phyloP scores from a whole-genome alignment of 2,888 invertebrate genomes.

The Sesia bembeciformis region DNA sequence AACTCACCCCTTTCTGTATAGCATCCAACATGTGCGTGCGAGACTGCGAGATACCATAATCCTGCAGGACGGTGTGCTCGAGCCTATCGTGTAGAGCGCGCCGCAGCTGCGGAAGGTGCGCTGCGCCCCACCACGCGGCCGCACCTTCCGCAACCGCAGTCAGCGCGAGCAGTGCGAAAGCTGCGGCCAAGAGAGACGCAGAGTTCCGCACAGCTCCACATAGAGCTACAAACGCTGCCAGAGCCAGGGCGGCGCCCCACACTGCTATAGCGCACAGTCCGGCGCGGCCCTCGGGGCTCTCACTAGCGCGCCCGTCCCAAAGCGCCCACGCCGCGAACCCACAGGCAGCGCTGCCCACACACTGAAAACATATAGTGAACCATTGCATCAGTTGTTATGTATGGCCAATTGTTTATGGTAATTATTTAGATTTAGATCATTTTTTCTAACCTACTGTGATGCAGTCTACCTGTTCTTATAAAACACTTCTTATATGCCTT shows the following conservation, averaged over 20 bases:
- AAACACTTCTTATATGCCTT: too few species aligned
- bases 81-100: conserved; percentile 33
- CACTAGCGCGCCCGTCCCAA: conserved; percentile 31
- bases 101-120: conserved; percentile 46
- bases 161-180: conserved; percentile 50
- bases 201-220: conserved; percentile 26
- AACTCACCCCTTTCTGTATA: conserved; percentile 44
- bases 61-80: conserved; percentile 30
- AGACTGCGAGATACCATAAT: conserved; percentile 43
- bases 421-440: too few species aligned
- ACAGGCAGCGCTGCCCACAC: conserved; percentile 40
- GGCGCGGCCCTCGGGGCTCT: conserved; percentile 41
- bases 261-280: conserved; percentile 43
- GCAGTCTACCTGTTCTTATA: too few species aligned
- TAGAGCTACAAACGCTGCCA: conserved; percentile 41
- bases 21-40: conserved; percentile 50
- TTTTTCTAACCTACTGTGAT: too few species aligned
- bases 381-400: too few species aligned
- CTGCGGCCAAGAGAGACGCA: conserved; percentile 44
- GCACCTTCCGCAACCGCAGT: conserved; percentile 51
- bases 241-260: conserved; percentile 44
- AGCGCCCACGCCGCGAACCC: conserved; percentile 52
- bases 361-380: conserved; percentile 17
- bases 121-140: conserved; percentile 60
- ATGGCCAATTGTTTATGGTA: too few species aligned